Base-by-base conservation (phyloP, 2,797 vertebrate species). In the Hippopotamyrus pictus region DNA sequence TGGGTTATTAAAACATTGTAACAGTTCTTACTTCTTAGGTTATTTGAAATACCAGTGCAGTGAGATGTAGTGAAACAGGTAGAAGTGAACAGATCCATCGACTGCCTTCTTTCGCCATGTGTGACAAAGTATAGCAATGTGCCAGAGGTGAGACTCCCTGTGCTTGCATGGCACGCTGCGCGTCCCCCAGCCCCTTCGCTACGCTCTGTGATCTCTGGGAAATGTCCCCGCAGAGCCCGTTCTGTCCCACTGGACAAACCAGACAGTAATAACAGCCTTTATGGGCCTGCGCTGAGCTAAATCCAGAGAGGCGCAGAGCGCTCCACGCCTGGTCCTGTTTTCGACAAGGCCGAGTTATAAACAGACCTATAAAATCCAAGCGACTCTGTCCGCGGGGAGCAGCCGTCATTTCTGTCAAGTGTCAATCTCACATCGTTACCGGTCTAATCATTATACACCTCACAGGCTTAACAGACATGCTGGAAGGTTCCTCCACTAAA, bases 331-430 rank as follows among this genome's bases (percentile, higher is more conserved):
- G 22, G 19, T 29, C 69, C 53, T 48, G 44, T 48, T 79, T 53
- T 89, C 25, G n/a, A 89, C 53, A 62, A 46, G 79, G 5, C 44
- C 8, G 14, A n/a, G 57, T 50, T 51, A 86, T 86, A 89, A 69
- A 89, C 88, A 86, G 37, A 48, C 46, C 25, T 33, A 59, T 82
- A 62, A 89, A 89, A 48, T n/a, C 48, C 41, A 53, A 54, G 46
- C 1, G 76, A n/a, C 14, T 84, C 46, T 22, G 82, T n/a, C 19
- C 0, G 7, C 69, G 14, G 44, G 50, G n/a, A 69, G 5, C 88
- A 86, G 82, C 19, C 25, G 9, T 25, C 73, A 22, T 14, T 12
- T 37, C 88, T 65, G 54, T 85, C 12, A 33, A 29, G 7, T 65
- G n/a, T 89, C 44, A 50, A 11, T 62, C 44, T 65, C 88, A 84